Evolutionary conservation across 2,888 invertebrate genomes (phyloP).

Genomic region (Lasius fuliginosus): DNA sequence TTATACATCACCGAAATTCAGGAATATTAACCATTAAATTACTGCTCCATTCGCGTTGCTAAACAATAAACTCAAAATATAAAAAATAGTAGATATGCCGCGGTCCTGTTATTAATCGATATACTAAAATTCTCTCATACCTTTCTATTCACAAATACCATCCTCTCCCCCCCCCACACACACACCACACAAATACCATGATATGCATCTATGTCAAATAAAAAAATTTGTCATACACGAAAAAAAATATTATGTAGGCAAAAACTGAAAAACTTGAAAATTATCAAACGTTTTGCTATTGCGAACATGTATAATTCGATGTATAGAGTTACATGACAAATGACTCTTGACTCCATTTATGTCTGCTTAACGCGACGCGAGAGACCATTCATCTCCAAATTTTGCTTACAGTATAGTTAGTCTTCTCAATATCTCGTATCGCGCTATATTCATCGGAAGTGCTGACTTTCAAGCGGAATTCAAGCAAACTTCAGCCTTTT

Average conservation of each 20-base stretch:
- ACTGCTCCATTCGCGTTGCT: not conserved
- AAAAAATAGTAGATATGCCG: not conserved
- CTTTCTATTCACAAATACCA: not conserved
- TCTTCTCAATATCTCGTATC: conserved; percentile 15
- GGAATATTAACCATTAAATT: not conserved
- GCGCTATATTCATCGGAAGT: conserved; percentile 22
- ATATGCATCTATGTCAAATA: not conserved
- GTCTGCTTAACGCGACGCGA: conserved; percentile 29
- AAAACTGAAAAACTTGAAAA: not conserved
- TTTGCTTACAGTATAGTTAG: conserved; percentile 36
- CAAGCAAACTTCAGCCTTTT: conserved; percentile 12
- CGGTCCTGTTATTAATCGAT: not conserved
- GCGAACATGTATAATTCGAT: conserved; percentile 8
- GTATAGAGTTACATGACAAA: conserved; percentile 31
- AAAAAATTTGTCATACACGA: not conserved
- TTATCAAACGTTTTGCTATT: not conserved
- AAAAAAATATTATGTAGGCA: not conserved
- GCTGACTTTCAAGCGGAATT: conserved; percentile 5
- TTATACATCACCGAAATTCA: conserved; percentile 25
- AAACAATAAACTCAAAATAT: not conserved
- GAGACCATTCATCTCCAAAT: conserved; percentile 46
- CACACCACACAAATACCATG: not conserved
- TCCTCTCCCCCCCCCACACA: too few species aligned
- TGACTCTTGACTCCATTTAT: conserved; percentile 31
- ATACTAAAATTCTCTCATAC: not conserved